These are phyloP conservation scores for Verasper variegatus DNA, from an alignment of 2,113 vertebrate species.

Conservation along the genomic window DNA sequence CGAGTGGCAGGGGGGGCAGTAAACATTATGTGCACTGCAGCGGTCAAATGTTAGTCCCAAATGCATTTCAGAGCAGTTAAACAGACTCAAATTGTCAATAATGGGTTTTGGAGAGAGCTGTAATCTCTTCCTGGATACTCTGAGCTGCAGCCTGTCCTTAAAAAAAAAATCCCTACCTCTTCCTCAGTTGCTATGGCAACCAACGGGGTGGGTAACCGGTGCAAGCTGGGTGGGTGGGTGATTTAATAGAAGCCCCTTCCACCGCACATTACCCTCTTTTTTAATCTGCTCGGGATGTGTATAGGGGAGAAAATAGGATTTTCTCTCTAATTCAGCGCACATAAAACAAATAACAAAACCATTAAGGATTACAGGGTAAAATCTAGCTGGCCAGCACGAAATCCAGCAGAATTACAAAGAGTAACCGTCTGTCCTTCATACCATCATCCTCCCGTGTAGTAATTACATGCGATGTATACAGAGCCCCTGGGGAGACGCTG, in stretches of 20 bases:
- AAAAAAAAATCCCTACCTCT: conserved; percentile 66
- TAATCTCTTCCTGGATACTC: conserved; percentile 50
- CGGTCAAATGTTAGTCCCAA: conserved; percentile 4
- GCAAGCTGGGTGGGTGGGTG: conserved; percentile 51
- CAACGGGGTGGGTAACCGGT: conserved; percentile 50
- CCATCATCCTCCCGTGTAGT: neutral
- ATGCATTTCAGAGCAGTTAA: conserved; percentile 24
- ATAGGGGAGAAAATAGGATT: conserved; percentile 67
- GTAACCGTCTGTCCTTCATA: conserved; percentile 6
- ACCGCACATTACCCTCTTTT: conserved; percentile 62
- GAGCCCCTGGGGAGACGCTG: neutral
- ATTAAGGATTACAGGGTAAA: conserved; percentile 60
- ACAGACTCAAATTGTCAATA: conserved; percentile 32
- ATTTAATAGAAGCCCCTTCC: conserved; percentile 67
- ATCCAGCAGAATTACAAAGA: conserved; percentile 47
- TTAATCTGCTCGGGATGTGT: conserved; percentile 70
- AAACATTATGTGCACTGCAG: conserved; percentile 7
- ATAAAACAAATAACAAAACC: conserved; percentile 60
- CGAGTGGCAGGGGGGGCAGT: neutral
- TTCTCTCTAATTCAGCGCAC: conserved; percentile 62
- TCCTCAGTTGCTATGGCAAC: conserved; percentile 78
- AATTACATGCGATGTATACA: conserved; percentile 13
- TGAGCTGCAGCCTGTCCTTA: conserved; percentile 43
- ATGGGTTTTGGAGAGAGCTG: conserved; percentile 20
- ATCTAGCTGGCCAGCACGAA: conserved; percentile 31